Evolutionary conservation across 1,140 invertebrate genomes (phyloP), one percentile per base, ranked within the genome.

Genomic region (Aphis craccivora): DNA sequence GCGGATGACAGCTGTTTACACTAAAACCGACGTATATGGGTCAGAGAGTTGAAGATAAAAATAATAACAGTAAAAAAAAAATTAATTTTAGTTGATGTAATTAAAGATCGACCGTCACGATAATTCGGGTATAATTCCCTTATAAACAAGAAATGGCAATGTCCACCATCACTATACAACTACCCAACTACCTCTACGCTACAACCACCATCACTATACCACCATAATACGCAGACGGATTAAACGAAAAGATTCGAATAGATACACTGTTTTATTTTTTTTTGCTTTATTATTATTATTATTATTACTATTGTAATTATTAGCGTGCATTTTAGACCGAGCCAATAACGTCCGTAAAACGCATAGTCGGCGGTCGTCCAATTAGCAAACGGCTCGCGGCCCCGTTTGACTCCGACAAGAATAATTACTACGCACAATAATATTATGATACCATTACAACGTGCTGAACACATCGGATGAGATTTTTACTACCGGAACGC

Each of bases 51-150:
- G 20, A 51, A 89, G 18, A 53, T 89, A 37, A 51, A 48, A 89
- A 53, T 89, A 53, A 89, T 89, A 89, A 48, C 84, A 22, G 87
- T 89, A 53, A 20, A 35, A 37, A 53, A 89, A 89, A 37, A 53
- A 89, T n/a, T 35, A 7, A 37, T 20, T 53, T 37, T 51, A 8
- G 30, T 89, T 8, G 87, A 89, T 89, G 48, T 89, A 89, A 89
- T 89, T 88, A 51, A 88, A 88, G 86, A 88, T 88, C 43, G 30
- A 35, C 48, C 48, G 11, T 8, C n/a, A 89, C 48, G 87, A 89
- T 53, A 89, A 88, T 51, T 48, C 48, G 11, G 43, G 45, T 48
- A 48, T n/a, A 45, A 53, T 53, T 89, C n/a, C n/a, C n/a, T 20
- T n/a, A 35, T 22, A 89, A 51, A 53, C 48, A 35, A 89, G 87